A percentile compares a stretch with the other conserved stretches of the same genome.
Evolutionary conservation across 2,888 invertebrate genomes (phyloP).

Genomic region (Dysmachus trigonus): DNA sequence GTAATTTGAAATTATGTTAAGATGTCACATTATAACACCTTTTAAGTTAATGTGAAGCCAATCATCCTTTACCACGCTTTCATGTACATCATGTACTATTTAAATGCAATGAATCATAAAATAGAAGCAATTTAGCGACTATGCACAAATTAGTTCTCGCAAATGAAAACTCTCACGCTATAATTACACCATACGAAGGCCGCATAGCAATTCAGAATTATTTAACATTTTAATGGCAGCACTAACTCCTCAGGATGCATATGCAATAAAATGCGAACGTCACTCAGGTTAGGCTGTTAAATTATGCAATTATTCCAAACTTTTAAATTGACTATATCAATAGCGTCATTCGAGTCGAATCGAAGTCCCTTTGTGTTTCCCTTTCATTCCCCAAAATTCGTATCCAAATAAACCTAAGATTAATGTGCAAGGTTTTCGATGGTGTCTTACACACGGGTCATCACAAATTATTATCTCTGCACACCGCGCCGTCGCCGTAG

Average conservation of each 20-base stretch:
- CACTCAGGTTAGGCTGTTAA: not conserved
- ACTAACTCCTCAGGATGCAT: not conserved
- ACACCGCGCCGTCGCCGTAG: not conserved
- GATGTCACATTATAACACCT: not conserved
- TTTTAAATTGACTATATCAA: not conserved
- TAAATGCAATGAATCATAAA: not conserved
- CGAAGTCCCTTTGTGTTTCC: not conserved
- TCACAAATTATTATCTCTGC: not conserved
- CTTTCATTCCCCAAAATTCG: not conserved
- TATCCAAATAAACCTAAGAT: not conserved
- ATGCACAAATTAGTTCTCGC: not conserved
- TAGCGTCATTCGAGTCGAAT: not conserved
- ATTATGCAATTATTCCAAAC: not conserved
- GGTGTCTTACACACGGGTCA: not conserved
- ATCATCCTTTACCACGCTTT: not conserved
- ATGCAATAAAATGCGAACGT: not conserved
- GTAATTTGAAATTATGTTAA: not conserved
- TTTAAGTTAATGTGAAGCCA: not conserved
- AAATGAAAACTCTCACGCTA: not conserved
- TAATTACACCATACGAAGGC: not conserved
- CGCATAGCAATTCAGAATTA: not conserved
- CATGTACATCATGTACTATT: not conserved
- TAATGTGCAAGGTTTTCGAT: not conserved
- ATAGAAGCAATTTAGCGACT: not conserved
- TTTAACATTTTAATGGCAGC: not conserved